Evolutionary conservation across 2,888 invertebrate genomes (phyloP).

Genomic region (Cantharis rufa): DNA sequence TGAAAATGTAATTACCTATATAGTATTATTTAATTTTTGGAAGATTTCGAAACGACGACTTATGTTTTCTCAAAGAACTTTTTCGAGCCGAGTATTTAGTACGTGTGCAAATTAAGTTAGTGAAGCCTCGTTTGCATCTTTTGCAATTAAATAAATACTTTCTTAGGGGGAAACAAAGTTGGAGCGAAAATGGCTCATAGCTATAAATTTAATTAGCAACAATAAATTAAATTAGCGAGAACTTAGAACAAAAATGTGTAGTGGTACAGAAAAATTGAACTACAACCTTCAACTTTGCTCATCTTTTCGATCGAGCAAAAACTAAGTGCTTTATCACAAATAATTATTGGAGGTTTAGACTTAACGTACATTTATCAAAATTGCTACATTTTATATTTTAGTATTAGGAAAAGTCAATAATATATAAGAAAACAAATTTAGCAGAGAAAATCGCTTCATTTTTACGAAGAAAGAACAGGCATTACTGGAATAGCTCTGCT

Average conservation of each 20-base stretch:
- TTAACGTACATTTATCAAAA: neutral
- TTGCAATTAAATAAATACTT: neutral
- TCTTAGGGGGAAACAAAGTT: neutral
- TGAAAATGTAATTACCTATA: no score
- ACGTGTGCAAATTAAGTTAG: neutral
- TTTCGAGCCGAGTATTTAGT: neutral
- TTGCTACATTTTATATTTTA: neutral
- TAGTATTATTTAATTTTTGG: neutral
- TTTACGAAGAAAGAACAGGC: conserved; percentile 32
- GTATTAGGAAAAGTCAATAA: conserved; percentile 13
- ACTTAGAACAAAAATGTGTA: neutral
- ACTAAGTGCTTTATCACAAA: neutral
- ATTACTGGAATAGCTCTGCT: conserved; percentile 37
- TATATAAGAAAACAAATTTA: conserved; percentile 32
- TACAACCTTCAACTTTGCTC: neutral
- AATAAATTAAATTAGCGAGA: neutral
- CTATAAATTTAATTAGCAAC: neutral
- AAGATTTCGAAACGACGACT: neutral
- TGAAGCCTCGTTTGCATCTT: neutral
- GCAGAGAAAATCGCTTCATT: conserved; percentile 34
- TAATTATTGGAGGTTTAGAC: neutral
- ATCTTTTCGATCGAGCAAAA: neutral
- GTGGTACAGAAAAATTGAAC: neutral
- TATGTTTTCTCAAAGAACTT: neutral
- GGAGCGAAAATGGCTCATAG: neutral